A percentile compares a stretch with the other conserved stretches of the same genome.
These are phyloP conservation scores for Mormyrops boulengeri DNA, from an alignment of 2,797 vertebrate genomes.

Conservation along the genomic window DNA sequence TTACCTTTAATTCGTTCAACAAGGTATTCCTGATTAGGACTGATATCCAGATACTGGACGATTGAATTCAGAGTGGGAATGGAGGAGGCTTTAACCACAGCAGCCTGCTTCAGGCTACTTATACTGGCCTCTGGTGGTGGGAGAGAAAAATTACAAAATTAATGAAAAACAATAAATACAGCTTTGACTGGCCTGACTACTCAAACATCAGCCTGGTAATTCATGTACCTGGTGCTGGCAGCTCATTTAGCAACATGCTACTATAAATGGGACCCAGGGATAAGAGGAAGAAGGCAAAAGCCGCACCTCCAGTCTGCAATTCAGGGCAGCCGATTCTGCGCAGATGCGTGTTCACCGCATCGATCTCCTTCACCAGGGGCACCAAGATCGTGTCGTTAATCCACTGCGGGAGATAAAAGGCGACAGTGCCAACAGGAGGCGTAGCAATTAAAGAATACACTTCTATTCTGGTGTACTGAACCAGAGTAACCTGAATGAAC, in stretches of 20 bases:
- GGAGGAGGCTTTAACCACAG: slow-evolving; percentile 80
- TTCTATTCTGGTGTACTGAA: not conserved
- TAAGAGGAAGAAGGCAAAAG: not conserved
- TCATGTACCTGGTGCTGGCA: not conserved
- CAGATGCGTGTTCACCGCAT: slow-evolving; percentile 83
- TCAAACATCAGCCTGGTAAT: not conserved
- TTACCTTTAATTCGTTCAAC: slow-evolving; percentile 86
- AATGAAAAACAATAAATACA: not conserved
- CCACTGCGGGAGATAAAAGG: slow-evolving; percentile 66
- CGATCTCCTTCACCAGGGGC: slow-evolving; percentile 82
- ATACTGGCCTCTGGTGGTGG: slow-evolving; percentile 80
- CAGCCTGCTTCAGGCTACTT: slow-evolving; percentile 89
- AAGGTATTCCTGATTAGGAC: slow-evolving; percentile 89
- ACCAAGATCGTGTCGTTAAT: slow-evolving; percentile 94
- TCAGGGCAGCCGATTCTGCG: slow-evolving; percentile 91
- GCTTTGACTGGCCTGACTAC: not conserved
- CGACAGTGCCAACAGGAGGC: not conserved
- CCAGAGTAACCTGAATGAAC: not conserved
- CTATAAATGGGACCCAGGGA: not conserved
- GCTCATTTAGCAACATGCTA: not conserved
- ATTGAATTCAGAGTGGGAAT: slow-evolving; percentile 84
- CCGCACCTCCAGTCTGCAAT: slow-evolving; percentile 86
- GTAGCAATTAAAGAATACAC: not conserved
- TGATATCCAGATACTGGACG: slow-evolving; percentile 88
- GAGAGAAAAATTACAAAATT: not conserved